phyloP scores from a whole-genome alignment of 2,797 vertebrate genomes.

The Typhlichthys eigenmanni region DNA sequence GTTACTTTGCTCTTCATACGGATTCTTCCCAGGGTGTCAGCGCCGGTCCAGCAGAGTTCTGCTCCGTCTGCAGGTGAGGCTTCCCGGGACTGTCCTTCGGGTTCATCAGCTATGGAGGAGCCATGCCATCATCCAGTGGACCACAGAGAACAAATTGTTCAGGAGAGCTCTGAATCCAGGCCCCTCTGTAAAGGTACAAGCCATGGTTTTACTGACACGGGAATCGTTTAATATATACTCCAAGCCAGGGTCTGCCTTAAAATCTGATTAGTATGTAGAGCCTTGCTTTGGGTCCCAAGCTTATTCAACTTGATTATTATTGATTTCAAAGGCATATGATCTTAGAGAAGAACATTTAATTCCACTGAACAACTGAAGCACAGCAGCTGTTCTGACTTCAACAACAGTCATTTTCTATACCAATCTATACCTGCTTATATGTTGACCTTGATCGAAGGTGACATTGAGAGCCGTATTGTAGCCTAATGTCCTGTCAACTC shows the following conservation, averaged over 20 bases:
- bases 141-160: conserved; percentile 24
- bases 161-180: conserved; percentile 31
- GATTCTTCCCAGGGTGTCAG: conserved; percentile 54
- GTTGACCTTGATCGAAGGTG: conserved; percentile 61
- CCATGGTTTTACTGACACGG: conserved; percentile 45
- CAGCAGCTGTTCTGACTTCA: conserved; percentile 21
- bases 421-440: conserved; percentile 34
- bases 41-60: conserved; percentile 29
- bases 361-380: conserved; percentile 49
- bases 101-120: conserved; percentile 16
- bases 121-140: conserved; percentile 25
- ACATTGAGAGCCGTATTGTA: conserved; percentile 46
- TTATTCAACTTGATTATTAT: conserved; percentile 49
- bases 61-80: conserved; percentile 35
- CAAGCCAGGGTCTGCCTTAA: conserved; percentile 28
- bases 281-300: conserved; percentile 46
- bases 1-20: conserved; percentile 52
- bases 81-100: conserved; percentile 31
- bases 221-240: conserved; percentile 40
- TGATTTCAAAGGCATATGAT: conserved; percentile 40
- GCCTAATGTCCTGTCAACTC: conserved; percentile 16
- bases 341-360: conserved; percentile 52
- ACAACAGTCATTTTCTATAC: conserved; percentile 33
- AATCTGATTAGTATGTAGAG: conserved; percentile 44
- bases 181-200: conserved; percentile 66